phyloP scores from a whole-genome alignment of 1,140 invertebrate species.

The Trialeurodes vaporariorum region DNA sequence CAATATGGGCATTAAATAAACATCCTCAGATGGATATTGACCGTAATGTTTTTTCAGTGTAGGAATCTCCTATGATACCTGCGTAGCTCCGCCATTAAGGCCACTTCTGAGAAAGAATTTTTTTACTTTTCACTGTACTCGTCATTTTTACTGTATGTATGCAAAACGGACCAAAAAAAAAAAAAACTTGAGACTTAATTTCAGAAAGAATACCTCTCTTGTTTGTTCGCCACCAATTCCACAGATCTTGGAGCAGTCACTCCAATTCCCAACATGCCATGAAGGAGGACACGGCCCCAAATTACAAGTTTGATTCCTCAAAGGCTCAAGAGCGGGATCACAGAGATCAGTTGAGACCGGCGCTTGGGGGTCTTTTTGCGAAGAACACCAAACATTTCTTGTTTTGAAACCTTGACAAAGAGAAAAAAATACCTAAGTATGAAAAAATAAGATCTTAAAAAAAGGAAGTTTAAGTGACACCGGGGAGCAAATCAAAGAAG shows the following conservation, averaged over 20 bases:
- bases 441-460: too few relatives aligned
- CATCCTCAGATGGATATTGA: too few relatives aligned
- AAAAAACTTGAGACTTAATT: background rate
- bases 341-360: constrained; percentile 63
- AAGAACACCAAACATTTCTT: constrained; percentile 57
- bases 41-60: too few relatives aligned
- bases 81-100: too few relatives aligned
- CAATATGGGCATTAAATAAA: too few relatives aligned
- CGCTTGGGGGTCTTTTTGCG: constrained; percentile 46
- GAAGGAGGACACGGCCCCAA: constrained; percentile 65
- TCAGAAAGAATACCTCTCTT: constrained; percentile 34
- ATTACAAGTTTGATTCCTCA: constrained; percentile 55
- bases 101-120: too few relatives aligned
- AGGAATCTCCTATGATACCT: too few relatives aligned
- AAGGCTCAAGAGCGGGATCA: constrained; percentile 55
- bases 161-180: background rate
- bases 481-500: background rate
- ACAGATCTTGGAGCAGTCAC: constrained; percentile 66
- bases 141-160: background rate
- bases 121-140: too few relatives aligned
- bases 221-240: constrained; percentile 58
- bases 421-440: too few relatives aligned
- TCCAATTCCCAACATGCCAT: constrained; percentile 73
- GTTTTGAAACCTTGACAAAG: constrained; percentile 49
- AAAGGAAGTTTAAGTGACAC: too few relatives aligned